Evolutionary conservation across 1,140 invertebrate genomes (phyloP), one percentile per base, ranked within the genome.

Genomic region (Aphidius ervi): DNA sequence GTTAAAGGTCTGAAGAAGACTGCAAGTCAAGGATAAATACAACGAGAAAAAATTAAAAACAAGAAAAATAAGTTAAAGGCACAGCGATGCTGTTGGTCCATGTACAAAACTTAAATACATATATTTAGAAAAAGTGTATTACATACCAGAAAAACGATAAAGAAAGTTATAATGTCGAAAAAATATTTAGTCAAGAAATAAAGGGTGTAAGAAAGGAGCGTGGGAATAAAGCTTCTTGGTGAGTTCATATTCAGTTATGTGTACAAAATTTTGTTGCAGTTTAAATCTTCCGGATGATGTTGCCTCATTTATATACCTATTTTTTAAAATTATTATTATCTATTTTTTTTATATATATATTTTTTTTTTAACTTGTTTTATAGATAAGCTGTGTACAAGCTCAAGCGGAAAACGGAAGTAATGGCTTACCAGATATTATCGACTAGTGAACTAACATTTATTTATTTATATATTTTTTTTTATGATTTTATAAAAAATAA

Each of bases 351-450:
- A 45, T 20, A 56, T 40, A 42, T 56, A 57, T 47, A 47, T 64
- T 49, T 59, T 37, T 47, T 46, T 46, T 56, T 37, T 20, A 40
- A 45, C 48, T 37, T 7, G 2, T 10, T 43, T 58, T 61, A 41
- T 49, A 65, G 67, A 68, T 68, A 68, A 65, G 63, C 65, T 63
- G 45, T 54, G 59, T 61, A 68, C 52, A 61, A 65, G 65, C 58
- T 48, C 57, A 53, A 48, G 46, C 60, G 63, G 62, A 64, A 69
- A 67, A 58, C 64, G 65, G 67, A 69, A 69, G 64, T 62, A 67
- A 69, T 65, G 64, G 65, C 59, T 67, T 69, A 69, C 59, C 56
- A 65, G 65, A 67, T 69, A 67, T 67, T 65, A 67, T 69, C 67
- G 66, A 67, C 60, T 65, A 63, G 16, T 61, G 45, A 61, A 64